phyloP scores from a whole-genome alignment of 2,888 invertebrate genomes.

The Drosophila rellima region DNA sequence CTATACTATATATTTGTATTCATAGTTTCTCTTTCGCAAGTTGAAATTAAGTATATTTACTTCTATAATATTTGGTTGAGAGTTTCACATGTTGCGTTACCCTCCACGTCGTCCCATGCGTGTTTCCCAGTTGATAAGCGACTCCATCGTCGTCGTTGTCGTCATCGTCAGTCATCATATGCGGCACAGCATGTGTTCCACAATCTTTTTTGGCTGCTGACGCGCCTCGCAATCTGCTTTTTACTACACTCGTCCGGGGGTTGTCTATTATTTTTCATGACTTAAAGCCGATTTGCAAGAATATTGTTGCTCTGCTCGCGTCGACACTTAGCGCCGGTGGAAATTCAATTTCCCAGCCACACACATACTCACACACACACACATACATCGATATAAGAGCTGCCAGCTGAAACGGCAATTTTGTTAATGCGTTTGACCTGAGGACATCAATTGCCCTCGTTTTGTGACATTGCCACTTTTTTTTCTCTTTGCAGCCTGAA shows the following conservation, averaged over 20 bases:
- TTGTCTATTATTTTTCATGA: slow-evolving; percentile 84
- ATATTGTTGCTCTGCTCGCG: slow-evolving; percentile 80
- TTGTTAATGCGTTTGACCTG: slow-evolving; percentile 81
- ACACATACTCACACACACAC: slow-evolving; percentile 31
- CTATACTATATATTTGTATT: neutral
- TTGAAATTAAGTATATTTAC: slow-evolving; percentile 11
- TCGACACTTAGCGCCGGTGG: slow-evolving; percentile 64
- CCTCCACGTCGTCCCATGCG: slow-evolving; percentile 50
- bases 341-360: slow-evolving; percentile 74
- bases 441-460: slow-evolving; percentile 81
- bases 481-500: slow-evolving; percentile 17
- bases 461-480: slow-evolving; percentile 72
- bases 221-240: slow-evolving; percentile 79
- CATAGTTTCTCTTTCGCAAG: neutral
- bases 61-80: slow-evolving; percentile 9
- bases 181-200: slow-evolving; percentile 85
- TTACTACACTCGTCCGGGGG: slow-evolving; percentile 70
- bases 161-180: slow-evolving; percentile 73
- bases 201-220: slow-evolving; percentile 73
- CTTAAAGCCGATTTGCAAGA: slow-evolving; percentile 85
- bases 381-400: slow-evolving; percentile 21
- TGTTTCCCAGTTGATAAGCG: slow-evolving; percentile 71
- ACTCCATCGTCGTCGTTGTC: slow-evolving; percentile 24
- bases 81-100: slow-evolving; percentile 72
- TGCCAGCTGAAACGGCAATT: slow-evolving; percentile 78